Evolutionary conservation across 1,140 invertebrate species (phyloP).

Genomic region (Sinella curviseta): DNA sequence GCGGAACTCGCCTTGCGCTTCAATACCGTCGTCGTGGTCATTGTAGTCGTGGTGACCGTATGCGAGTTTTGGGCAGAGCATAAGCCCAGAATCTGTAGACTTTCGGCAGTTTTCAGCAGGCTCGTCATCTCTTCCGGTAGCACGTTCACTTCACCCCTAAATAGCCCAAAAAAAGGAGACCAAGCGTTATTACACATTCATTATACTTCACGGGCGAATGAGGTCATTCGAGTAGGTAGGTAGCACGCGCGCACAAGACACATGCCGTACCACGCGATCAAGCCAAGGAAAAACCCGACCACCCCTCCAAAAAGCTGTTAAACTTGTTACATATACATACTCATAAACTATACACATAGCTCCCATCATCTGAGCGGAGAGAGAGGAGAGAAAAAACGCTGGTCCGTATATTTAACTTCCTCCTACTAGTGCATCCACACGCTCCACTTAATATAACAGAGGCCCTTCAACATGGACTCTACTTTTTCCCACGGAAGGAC

Average conservation of each 20-base stretch:
- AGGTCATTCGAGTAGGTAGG: not conserved
- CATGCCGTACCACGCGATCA: not conserved
- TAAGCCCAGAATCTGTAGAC: conserved; percentile 85
- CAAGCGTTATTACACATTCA: not conserved
- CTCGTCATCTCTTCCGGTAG: conserved; percentile 87
- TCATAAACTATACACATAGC: too few relatives aligned
- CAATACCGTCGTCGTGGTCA: not conserved
- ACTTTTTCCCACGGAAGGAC: not conserved
- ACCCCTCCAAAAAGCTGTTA: not conserved
- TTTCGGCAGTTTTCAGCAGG: conserved; percentile 88
- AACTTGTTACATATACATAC: not conserved
- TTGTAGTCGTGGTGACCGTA: not conserved
- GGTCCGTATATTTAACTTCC: not conserved
- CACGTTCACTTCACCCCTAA: conserved; percentile 85
- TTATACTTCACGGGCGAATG: not conserved
- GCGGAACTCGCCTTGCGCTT: not conserved
- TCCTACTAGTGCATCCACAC: not conserved
- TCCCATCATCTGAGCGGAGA: too few relatives aligned
- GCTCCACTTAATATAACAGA: not conserved
- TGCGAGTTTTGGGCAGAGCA: conserved; percentile 55
- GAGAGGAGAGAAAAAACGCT: too few relatives aligned
- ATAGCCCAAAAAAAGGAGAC: conserved; percentile 51
- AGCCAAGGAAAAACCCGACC: not conserved
- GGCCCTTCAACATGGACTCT: not conserved
- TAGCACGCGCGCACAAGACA: not conserved